These are phyloP conservation scores for Epistrophe grossulariae DNA, from an alignment of 2,888 invertebrate species.

Conservation along the genomic window DNA sequence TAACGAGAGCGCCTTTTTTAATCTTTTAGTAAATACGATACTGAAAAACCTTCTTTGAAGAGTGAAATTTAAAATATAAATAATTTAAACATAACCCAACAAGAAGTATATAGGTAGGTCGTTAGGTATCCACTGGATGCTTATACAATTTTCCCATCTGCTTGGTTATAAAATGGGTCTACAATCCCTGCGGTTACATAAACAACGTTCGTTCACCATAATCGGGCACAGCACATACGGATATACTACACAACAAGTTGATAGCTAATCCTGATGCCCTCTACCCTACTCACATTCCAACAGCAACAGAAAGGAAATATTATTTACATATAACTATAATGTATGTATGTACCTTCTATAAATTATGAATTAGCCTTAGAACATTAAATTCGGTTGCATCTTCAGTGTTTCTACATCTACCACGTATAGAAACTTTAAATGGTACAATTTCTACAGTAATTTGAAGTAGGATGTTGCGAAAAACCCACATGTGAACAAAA, in stretches of 20 bases:
- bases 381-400: slow-evolving; percentile 63
- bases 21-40: background rate
- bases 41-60: background rate
- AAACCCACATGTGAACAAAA: background rate
- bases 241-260: slow-evolving; percentile 3
- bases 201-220: slow-evolving; percentile 44
- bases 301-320: slow-evolving; percentile 4
- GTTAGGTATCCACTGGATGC: slow-evolving; percentile 41
- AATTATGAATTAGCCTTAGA: slow-evolving; percentile 64
- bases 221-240: slow-evolving; percentile 42
- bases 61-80: slow-evolving; percentile 38
- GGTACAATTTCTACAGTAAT: background rate
- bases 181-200: slow-evolving; percentile 64
- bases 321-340: too few relatives aligned
- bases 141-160: slow-evolving; percentile 56
- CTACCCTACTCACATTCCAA: slow-evolving; percentile 8
- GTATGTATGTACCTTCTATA: slow-evolving; percentile 11
- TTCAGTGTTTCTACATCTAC: background rate
- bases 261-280: slow-evolving; percentile 8
- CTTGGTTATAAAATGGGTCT: slow-evolving; percentile 57
- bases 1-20: background rate
- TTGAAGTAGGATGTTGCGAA: background rate
- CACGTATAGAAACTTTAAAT: background rate
- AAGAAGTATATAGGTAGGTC: slow-evolving; percentile 45
- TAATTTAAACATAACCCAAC: slow-evolving; percentile 52